These are phyloP conservation scores for Nerophis ophidion DNA, from an alignment of 2,113 vertebrate species.

Conservation along the genomic window DNA sequence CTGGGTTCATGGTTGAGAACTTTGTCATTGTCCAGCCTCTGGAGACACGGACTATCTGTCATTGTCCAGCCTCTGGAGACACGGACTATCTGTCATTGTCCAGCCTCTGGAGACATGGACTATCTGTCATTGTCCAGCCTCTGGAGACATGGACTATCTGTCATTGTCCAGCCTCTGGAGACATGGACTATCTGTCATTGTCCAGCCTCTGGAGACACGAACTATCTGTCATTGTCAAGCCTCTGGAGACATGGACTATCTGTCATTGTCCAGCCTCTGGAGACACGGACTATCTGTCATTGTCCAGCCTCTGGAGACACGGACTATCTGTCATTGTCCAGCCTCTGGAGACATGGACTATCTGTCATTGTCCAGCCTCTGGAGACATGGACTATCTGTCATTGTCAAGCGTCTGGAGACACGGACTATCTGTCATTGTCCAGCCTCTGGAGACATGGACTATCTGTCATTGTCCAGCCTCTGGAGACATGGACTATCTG, in stretches of 20 bases:
- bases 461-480: not conserved
- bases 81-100: too few relatives aligned
- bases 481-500: too few relatives aligned
- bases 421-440: too few relatives aligned
- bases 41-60: too few relatives aligned
- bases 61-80: not conserved
- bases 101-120: not conserved
- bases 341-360: not conserved
- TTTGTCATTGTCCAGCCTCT: not conserved
- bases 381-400: too few relatives aligned
- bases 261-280: not conserved
- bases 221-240: too few relatives aligned
- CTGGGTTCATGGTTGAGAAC: not conserved
- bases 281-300: too few relatives aligned
- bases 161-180: not conserved
- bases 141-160: too few relatives aligned
- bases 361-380: not conserved
- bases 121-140: not conserved
- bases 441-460: not conserved
- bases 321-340: too few relatives aligned
- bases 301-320: not conserved
- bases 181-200: too few relatives aligned
- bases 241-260: not conserved
- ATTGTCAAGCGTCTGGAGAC: not conserved
- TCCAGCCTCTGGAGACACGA: not conserved